Conservation (phyloP, 2,113 vertebrate species). For the Hymenochirus boettgeri region DNA sequence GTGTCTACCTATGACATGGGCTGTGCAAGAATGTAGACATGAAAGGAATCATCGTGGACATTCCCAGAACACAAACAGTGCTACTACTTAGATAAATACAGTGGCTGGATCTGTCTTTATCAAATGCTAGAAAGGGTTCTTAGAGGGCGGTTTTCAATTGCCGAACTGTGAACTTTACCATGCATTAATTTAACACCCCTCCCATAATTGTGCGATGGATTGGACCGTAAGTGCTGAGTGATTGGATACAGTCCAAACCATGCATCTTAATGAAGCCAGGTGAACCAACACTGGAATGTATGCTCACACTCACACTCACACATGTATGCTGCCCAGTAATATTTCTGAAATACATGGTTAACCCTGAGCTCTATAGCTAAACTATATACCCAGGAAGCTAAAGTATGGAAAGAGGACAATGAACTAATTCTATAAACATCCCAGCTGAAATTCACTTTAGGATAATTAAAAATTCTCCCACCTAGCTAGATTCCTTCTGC, state of each 20-base stretch:
- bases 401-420: too few species aligned
- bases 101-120: not conserved
- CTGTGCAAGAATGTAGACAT: not conserved
- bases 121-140: not conserved
- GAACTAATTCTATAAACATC: too few species aligned
- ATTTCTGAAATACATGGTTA: too few species aligned
- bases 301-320: too few species aligned
- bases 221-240: not conserved
- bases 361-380: too few species aligned
- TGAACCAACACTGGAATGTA: too few species aligned
- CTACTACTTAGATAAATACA: conserved; percentile 5
- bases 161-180: not conserved
- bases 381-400: too few species aligned
- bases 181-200: not conserved
- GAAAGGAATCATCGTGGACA: not conserved
- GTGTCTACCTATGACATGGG: not conserved
- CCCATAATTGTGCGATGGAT: not conserved
- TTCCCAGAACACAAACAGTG: conserved; percentile 20
- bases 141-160: not conserved
- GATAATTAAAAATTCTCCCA: too few species aligned
- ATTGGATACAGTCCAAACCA: not conserved
- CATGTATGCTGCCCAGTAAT: too few species aligned
- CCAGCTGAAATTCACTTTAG: too few species aligned
- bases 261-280: too few species aligned
- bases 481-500: too few species aligned